These are phyloP conservation scores for Gymnosoma rotundatum DNA, from an alignment of 2,888 invertebrate genomes.

Conservation along the genomic window DNA sequence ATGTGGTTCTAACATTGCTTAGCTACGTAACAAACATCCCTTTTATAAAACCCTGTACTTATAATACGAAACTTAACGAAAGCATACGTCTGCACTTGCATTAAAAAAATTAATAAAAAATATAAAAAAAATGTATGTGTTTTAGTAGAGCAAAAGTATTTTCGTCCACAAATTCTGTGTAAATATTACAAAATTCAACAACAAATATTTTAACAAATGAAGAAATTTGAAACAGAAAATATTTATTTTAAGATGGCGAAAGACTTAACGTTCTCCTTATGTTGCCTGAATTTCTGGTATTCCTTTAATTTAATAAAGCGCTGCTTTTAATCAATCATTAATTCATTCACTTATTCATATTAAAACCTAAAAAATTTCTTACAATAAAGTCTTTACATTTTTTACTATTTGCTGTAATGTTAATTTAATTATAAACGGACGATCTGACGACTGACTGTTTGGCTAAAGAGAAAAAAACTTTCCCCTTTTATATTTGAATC, in stretches of 20 bases:
- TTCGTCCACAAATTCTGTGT: slow-evolving; percentile 5
- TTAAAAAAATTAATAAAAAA: not conserved
- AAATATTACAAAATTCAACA: slow-evolving; percentile 12
- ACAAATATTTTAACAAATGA: not conserved
- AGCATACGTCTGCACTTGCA: slow-evolving; percentile 32
- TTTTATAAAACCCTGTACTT: no score
- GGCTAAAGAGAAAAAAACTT: slow-evolving; percentile 33
- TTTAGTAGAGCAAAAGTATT: slow-evolving; percentile 7
- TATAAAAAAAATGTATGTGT: not conserved
- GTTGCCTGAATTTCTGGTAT: not conserved
- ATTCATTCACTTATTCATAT: not conserved
- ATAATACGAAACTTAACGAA: slow-evolving; percentile 39
- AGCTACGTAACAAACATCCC: no score
- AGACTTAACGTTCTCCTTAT: not conserved
- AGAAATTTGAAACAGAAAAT: not conserved
- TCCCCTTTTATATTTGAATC: slow-evolving; percentile 39
- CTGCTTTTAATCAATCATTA: not conserved
- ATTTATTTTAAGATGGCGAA: not conserved
- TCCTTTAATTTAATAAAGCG: not conserved
- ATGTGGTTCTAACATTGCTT: no score
- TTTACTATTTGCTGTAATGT: slow-evolving; percentile 12
- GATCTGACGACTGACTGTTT: slow-evolving; percentile 26
- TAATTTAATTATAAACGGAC: slow-evolving; percentile 54
- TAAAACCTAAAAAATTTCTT: not conserved
- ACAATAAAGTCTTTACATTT: not conserved